phyloP scores from a whole-genome alignment of 1,140 invertebrate species.

The Drosophila pseudoobscura region DNA sequence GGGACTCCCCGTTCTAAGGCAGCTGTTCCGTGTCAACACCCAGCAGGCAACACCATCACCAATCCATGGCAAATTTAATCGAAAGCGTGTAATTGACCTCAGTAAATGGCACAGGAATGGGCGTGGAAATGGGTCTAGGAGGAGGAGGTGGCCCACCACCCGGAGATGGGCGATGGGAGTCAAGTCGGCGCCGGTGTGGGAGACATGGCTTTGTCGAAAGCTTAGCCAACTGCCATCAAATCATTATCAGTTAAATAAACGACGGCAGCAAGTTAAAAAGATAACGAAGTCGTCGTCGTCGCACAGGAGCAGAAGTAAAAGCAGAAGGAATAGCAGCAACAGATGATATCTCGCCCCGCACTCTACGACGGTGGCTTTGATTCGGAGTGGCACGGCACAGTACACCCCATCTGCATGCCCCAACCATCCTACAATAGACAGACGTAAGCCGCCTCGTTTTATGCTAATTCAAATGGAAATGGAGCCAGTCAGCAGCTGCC shows the following conservation, averaged over 20 bases:
- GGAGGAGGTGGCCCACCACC: conserved; percentile 2
- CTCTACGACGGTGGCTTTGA: conserved; percentile 34
- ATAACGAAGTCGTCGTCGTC: conserved; percentile 71
- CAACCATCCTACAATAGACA: conserved; percentile 61
- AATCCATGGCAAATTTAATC: conserved; percentile 76
- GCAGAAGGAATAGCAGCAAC: conserved; percentile 40
- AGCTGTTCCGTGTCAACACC: conserved; percentile 79
- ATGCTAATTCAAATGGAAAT: conserved; percentile 81
- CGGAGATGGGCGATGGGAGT: not conserved
- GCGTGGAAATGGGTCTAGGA: conserved; percentile 54
- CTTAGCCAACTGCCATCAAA: conserved; percentile 81
- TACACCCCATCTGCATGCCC: conserved; percentile 8
- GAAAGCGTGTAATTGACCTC: conserved; percentile 81
- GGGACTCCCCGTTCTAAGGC: conserved; percentile 28
- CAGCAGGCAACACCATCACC: conserved; percentile 28
- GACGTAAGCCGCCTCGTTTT: conserved; percentile 80
- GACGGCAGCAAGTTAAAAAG: conserved; percentile 80
- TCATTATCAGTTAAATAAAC: conserved; percentile 82
- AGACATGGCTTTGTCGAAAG: conserved; percentile 70
- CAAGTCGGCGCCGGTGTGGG: not conserved
- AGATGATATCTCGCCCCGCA: conserved; percentile 65
- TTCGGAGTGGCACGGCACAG: conserved; percentile 24
- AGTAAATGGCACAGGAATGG: conserved; percentile 68
- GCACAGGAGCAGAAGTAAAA: conserved; percentile 30
- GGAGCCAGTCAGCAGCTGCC: conserved; percentile 79